Evolutionary conservation across 2,113 vertebrate species (phyloP).

Genomic region (Lates calcarifer): DNA sequence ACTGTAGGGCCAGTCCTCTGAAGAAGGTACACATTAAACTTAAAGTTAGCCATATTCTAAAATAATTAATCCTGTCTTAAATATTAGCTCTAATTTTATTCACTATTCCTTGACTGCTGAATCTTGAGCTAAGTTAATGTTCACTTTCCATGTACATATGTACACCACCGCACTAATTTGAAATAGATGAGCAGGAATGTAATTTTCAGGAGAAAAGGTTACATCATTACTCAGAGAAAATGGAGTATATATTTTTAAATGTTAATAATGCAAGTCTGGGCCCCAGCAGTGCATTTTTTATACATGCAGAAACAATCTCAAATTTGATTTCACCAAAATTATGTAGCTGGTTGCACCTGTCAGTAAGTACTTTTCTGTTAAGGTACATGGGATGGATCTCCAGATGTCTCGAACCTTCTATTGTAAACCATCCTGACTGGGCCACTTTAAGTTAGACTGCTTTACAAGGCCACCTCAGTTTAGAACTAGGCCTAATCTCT

Average conservation of each 20-base stretch:
- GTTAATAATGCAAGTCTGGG: neutral
- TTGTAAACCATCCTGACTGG: neutral
- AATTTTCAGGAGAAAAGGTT: neutral
- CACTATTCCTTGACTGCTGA: neutral
- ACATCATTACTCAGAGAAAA: neutral
- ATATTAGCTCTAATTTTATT: neutral
- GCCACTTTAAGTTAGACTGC: conserved; percentile 1
- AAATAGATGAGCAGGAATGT: neutral
- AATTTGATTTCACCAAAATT: neutral
- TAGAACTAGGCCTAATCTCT: neutral
- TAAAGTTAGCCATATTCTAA: neutral
- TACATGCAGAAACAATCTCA: neutral
- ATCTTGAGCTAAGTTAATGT: neutral
- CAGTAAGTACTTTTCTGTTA: neutral
- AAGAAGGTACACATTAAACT: neutral
- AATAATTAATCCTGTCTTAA: neutral
- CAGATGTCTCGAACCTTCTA: neutral
- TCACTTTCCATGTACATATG: too few relatives aligned
- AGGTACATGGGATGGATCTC: neutral
- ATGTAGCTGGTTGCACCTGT: neutral
- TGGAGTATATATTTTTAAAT: neutral
- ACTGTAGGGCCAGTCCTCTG: neutral
- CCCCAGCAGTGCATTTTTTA: neutral
- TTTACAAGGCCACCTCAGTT: conserved; percentile 2
- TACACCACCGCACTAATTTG: too few relatives aligned